Percentiles rank a stretch among this genome's conserved stretches.
phyloP scores from a whole-genome alignment of 2,113 vertebrate species.

The Myotis davidii region DNA sequence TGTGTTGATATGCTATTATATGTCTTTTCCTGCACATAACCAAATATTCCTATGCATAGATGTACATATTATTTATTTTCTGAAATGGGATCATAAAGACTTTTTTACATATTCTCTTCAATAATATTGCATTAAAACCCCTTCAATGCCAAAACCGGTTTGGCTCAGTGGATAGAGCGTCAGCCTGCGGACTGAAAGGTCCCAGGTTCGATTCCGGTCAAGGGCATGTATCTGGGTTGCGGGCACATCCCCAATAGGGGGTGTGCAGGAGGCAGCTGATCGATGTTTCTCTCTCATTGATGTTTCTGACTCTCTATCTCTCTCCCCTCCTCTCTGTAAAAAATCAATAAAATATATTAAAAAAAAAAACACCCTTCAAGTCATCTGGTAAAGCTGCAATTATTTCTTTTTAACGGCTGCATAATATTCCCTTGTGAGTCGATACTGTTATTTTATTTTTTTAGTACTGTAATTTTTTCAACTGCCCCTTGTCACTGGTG shows the following conservation, averaged over 20 bases:
- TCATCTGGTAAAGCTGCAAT: background rate
- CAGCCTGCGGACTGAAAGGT: too few species aligned
- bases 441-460: background rate
- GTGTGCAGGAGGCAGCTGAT: too few species aligned
- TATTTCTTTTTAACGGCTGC: background rate
- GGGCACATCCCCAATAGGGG: too few species aligned
- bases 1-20: background rate
- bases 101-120: background rate
- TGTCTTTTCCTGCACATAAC: background rate
- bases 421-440: background rate
- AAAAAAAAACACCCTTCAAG: too few species aligned
- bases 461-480: background rate
- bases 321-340: too few species aligned
- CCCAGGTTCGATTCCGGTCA: too few species aligned
- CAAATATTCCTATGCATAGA: background rate
- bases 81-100: background rate
- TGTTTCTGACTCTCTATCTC: too few species aligned
- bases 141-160: too few species aligned
- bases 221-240: too few species aligned
- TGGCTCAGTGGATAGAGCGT: too few species aligned
- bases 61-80: slow-evolving; percentile 27
- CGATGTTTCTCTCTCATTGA: too few species aligned
- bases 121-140: background rate
- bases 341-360: too few species aligned
- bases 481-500: background rate